Conservation (phyloP, 2,797 vertebrate genomes). For the Sebastolobus alascanus region DNA sequence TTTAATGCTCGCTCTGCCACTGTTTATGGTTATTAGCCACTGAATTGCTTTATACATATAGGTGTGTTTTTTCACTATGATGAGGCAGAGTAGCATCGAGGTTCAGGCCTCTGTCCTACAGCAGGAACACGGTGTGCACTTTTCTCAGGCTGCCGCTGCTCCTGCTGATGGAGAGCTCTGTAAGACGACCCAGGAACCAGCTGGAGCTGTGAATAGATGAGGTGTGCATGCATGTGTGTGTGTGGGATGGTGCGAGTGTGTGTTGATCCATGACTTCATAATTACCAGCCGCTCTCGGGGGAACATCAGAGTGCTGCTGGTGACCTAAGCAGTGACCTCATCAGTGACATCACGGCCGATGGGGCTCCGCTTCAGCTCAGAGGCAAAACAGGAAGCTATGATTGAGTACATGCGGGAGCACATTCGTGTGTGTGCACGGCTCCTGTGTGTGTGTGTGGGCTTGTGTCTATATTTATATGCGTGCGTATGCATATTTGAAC, state of each 20-base stretch:
- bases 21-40: not conserved
- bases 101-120: not conserved
- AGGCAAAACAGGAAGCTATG: slow-evolving; percentile 77
- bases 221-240: slow-evolving; percentile 7
- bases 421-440: slow-evolving; percentile 34
- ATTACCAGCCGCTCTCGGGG: slow-evolving; percentile 67
- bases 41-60: not conserved
- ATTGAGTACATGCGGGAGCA: slow-evolving; percentile 62
- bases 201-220: slow-evolving; percentile 63
- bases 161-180: slow-evolving; percentile 44
- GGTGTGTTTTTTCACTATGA: too few species aligned
- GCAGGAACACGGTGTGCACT: not conserved
- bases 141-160: slow-evolving; percentile 44
- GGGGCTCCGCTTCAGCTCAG: slow-evolving; percentile 47
- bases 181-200: slow-evolving; percentile 64
- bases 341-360: slow-evolving; percentile 79
- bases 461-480: slow-evolving; percentile 33
- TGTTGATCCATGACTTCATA: slow-evolving; percentile 78
- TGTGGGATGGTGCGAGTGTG: slow-evolving; percentile 18
- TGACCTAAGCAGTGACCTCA: slow-evolving; percentile 82
- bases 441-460: slow-evolving; percentile 52
- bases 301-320: slow-evolving; percentile 69
- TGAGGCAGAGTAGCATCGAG: not conserved
- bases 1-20: too few species aligned
- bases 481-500: slow-evolving; percentile 48